phyloP scores from a whole-genome alignment of 1,140 invertebrate genomes.

The Grapholita molesta region DNA sequence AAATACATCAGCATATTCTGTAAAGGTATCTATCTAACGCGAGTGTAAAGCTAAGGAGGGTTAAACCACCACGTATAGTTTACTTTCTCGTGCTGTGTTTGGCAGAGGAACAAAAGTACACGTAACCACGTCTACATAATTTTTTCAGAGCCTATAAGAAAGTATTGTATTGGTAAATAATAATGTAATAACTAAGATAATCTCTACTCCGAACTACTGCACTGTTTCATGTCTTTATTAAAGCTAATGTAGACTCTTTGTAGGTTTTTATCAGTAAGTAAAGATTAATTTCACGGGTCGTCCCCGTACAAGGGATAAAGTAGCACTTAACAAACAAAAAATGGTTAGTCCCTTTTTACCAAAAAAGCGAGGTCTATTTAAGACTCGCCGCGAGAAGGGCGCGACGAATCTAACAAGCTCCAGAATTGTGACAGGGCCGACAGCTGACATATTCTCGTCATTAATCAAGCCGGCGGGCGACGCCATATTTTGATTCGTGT shows the following conservation, averaged over 20 bases:
- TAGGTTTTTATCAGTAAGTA: conserved; percentile 13
- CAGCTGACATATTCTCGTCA: conserved; percentile 69
- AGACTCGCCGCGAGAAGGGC: conserved; percentile 43
- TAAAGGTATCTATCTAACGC: conserved; percentile 37
- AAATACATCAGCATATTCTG: conserved; percentile 61
- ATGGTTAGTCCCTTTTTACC: conserved; percentile 45
- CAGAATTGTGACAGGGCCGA: conserved; percentile 69
- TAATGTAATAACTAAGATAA: background rate
- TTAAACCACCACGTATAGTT: conserved; percentile 11
- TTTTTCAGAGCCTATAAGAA: background rate
- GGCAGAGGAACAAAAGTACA: no score
- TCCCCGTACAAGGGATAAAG: conserved; percentile 14
- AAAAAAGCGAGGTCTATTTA: conserved; percentile 65
- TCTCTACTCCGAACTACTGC: background rate
- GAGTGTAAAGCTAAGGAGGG: conserved; percentile 35
- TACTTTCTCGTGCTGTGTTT: no score
- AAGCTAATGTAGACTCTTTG: conserved; percentile 2
- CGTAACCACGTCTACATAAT: no score
- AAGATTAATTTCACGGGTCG: conserved; percentile 17
- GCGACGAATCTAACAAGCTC: conserved; percentile 66
- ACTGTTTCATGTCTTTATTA: background rate
- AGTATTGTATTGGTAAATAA: background rate
- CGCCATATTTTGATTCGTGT: conserved; percentile 18
- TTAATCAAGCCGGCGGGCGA: conserved; percentile 56
- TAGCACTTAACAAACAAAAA: conserved; percentile 41